Percentiles rank a stretch among this genome's conserved stretches.
These are phyloP conservation scores for Mellilla xanthometata DNA, from an alignment of 2,888 invertebrate genomes.

Conservation along the genomic window DNA sequence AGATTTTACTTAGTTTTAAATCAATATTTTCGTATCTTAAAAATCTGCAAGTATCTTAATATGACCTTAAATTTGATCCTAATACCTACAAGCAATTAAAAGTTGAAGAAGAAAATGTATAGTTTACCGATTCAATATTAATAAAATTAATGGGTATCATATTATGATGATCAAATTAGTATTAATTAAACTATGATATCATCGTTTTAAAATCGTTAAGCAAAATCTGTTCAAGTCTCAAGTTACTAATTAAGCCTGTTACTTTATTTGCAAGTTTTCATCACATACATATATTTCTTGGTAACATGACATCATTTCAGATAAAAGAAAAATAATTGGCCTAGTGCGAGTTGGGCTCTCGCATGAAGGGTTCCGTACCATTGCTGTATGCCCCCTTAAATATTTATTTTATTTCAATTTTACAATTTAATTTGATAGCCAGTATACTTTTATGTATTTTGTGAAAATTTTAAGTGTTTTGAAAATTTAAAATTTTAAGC, in stretches of 20 bases:
- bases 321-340: constrained; percentile 19
- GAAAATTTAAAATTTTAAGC: too few relatives aligned
- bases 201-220: constrained; percentile 20
- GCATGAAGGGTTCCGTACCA: too few relatives aligned
- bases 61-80: neutral
- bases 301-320: constrained; percentile 21
- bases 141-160: constrained; percentile 27
- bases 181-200: constrained; percentile 30
- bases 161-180: constrained; percentile 29
- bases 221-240: constrained; percentile 16
- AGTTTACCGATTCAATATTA: constrained; percentile 18
- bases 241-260: constrained; percentile 22
- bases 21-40: too few relatives aligned
- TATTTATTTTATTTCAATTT: too few relatives aligned
- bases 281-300: constrained; percentile 9
- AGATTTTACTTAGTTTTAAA: too few relatives aligned
- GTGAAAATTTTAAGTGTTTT: too few relatives aligned
- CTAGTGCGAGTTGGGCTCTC: too few relatives aligned
- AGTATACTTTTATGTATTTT: too few relatives aligned
- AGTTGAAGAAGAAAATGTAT: constrained; percentile 1
- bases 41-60: neutral
- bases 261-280: constrained; percentile 15
- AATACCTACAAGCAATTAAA: constrained; percentile 3
- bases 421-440: too few relatives aligned
- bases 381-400: too few relatives aligned